A percentile compares a stretch with the other conserved stretches of the same genome.
These are phyloP conservation scores for Ypsolopha scabrella DNA, from an alignment of 2,888 invertebrate genomes.

Conservation along the genomic window DNA sequence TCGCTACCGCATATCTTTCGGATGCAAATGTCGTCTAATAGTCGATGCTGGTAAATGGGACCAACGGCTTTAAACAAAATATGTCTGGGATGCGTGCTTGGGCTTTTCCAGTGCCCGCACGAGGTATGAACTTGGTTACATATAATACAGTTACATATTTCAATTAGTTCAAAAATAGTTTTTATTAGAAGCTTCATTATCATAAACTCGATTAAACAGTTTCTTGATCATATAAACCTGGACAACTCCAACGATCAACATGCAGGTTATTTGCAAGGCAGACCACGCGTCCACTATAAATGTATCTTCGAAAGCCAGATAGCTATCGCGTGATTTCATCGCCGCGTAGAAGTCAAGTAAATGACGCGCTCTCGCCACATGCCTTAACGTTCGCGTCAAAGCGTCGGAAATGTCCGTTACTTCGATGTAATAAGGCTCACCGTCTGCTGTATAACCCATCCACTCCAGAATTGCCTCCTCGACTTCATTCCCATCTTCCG, in stretches of 20 bases:
- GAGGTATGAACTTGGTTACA: too few relatives aligned
- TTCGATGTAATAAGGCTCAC: conserved; percentile 35
- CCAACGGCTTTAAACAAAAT: too few relatives aligned
- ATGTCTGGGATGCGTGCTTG: too few relatives aligned
- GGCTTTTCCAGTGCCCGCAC: too few relatives aligned
- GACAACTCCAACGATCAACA: conserved; percentile 79
- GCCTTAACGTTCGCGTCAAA: conserved; percentile 72
- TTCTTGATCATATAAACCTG: conserved; percentile 84
- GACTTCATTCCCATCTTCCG: conserved; percentile 19
- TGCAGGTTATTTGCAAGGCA: conserved; percentile 76
- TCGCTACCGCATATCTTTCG: too few relatives aligned
- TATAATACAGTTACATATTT: too few relatives aligned
- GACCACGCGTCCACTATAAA: conserved; percentile 87
- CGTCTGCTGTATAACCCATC: conserved; percentile 31
- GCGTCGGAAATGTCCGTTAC: conserved; percentile 73
- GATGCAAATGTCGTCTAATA: too few relatives aligned
- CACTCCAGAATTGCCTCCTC: conserved; percentile 46
- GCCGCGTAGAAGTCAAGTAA: conserved; percentile 77
- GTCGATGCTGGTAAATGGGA: too few relatives aligned
- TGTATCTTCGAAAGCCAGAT: conserved; percentile 82
- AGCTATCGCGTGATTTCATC: conserved; percentile 84
- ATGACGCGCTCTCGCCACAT: conserved; percentile 74
- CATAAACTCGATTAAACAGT: conserved; percentile 25
- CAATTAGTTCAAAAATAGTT: not conserved
- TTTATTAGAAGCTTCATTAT: not conserved